Conservation (phyloP, 2,888 invertebrate species). For the Amblyjoppa proteus region DNA sequence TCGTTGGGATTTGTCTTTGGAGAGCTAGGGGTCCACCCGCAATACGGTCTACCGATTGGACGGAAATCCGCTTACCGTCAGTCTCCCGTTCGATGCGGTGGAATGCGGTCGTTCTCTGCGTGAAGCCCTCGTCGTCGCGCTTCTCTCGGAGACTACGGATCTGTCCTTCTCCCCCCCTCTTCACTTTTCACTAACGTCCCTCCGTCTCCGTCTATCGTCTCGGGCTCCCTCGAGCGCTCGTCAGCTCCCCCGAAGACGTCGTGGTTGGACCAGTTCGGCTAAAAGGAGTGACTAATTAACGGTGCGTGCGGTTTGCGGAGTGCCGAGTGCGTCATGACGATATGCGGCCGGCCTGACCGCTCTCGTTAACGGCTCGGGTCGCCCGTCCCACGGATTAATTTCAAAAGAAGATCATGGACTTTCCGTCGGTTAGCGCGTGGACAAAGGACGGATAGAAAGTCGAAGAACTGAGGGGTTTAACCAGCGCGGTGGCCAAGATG, state of each 20-base stretch:
- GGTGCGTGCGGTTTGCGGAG: conserved; percentile 24
- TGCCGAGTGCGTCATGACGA: conserved; percentile 62
- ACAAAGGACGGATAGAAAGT: conserved; percentile 82
- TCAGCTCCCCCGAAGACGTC: conserved; percentile 35
- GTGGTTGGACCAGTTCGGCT: conserved; percentile 39
- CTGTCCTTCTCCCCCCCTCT: conserved; percentile 12
- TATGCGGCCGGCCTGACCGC: conserved; percentile 61
- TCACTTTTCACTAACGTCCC: neutral
- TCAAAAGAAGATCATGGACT: conserved; percentile 76
- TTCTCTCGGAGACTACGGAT: conserved; percentile 29
- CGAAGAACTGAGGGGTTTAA: conserved; percentile 66
- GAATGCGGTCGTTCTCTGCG: conserved; percentile 76
- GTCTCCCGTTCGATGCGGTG: conserved; percentile 78
- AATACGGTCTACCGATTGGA: conserved; percentile 57
- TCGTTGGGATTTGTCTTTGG: neutral
- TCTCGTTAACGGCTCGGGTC: conserved; percentile 47
- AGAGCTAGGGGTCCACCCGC: neutral
- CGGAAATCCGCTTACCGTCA: conserved; percentile 71
- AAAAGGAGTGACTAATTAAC: conserved; percentile 62
- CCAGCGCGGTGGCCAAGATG: conserved; percentile 86
- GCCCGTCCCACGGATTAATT: conserved; percentile 41
- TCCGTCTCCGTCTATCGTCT: conserved; percentile 18
- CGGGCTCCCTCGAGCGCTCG: conserved; percentile 17
- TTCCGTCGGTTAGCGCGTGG: conserved; percentile 72
- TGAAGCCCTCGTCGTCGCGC: conserved; percentile 44